Conservation (phyloP, 2,113 vertebrate species). For the Ammodytes marinus region DNA sequence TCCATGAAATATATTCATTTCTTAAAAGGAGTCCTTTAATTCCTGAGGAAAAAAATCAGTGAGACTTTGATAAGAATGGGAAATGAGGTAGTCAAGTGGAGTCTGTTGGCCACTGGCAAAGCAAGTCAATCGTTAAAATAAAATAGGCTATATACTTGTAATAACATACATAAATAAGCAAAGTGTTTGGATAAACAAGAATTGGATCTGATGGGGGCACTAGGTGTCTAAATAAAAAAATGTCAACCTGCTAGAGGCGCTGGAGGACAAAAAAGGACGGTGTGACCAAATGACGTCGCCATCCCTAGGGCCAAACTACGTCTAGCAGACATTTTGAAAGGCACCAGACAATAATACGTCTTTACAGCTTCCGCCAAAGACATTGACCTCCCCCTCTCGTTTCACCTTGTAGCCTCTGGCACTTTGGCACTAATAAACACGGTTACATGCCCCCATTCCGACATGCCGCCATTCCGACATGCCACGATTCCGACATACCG, state of each 20-base stretch:
- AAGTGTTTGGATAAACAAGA: not conserved
- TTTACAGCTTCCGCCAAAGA: too few species aligned
- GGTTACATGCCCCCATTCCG: too few species aligned
- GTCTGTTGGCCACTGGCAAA: not conserved
- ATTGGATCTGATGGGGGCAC: too few species aligned
- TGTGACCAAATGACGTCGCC: too few species aligned
- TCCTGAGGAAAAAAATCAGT: not conserved
- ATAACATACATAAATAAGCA: not conserved
- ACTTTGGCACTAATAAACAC: not conserved
- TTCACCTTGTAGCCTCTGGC: not conserved
- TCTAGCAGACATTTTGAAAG: not conserved
- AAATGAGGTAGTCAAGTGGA: not conserved
- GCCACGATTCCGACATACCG: too few species aligned
- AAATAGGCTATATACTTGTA: not conserved
- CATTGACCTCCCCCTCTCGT: too few species aligned
- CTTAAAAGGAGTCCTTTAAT: not conserved
- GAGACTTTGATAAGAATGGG: slow-evolving; percentile 15
- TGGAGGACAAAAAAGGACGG: not conserved
- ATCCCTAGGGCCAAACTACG: too few species aligned
- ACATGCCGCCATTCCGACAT: too few species aligned
- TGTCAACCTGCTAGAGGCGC: not conserved
- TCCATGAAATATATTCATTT: slow-evolving; percentile 6
- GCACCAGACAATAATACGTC: not conserved
- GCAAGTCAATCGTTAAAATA: not conserved
- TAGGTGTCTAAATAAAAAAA: not conserved